These are phyloP conservation scores for Phataginus tetradactyla DNA, from an alignment of 2,797 vertebrate species.

Conservation along the genomic window DNA sequence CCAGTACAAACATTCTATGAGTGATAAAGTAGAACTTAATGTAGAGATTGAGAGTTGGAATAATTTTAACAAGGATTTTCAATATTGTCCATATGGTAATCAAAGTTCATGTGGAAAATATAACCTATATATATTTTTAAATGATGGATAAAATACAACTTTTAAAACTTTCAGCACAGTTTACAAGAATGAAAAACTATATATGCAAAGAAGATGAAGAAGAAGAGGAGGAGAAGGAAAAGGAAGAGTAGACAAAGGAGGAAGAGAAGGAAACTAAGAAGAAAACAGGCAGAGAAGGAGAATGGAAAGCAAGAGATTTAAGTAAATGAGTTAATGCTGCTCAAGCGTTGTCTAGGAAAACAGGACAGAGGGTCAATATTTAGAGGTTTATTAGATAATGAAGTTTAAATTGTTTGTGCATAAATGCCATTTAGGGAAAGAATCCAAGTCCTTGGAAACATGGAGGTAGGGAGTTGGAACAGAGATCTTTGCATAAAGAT, in stretches of 20 bases:
- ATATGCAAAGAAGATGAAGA: not conserved
- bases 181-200: conserved; percentile 14
- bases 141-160: not conserved
- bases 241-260: not conserved
- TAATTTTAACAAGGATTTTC: not conserved
- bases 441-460: not conserved
- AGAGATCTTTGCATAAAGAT: not conserved
- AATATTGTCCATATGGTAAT: conserved; percentile 3
- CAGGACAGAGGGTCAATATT: not conserved
- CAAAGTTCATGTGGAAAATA: not conserved
- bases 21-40: not conserved
- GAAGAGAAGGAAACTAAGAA: not conserved
- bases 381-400: not conserved
- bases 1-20: not conserved
- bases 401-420: not conserved
- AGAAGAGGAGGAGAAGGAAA: not conserved
- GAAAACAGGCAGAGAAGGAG: not conserved
- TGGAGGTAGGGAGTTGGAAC: not conserved
- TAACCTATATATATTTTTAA: not conserved
- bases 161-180: not conserved
- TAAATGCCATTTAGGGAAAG: not conserved
- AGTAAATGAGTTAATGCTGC: not conserved
- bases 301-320: not conserved
- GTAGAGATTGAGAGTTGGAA: not conserved
- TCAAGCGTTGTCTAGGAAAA: not conserved